Conservation (phyloP, 2,113 vertebrate species). For the Oncorhynchus gorbuscha region DNA sequence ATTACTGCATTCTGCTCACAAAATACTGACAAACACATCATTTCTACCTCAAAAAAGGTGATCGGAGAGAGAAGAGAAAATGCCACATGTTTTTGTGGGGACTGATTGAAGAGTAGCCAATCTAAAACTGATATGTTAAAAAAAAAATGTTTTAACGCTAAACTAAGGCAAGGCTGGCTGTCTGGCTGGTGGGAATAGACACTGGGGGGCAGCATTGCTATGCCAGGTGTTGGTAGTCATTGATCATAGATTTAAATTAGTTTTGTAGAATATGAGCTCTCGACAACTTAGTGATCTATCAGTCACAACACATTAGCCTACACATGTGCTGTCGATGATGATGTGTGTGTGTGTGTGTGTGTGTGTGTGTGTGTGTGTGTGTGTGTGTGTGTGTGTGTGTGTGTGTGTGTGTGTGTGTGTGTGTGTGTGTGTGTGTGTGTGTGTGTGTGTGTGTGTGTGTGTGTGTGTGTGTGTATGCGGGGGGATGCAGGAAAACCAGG, state of each 20-base stretch:
- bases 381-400: too few relatives aligned
- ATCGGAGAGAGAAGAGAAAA: constrained; percentile 10
- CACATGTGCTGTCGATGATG: constrained; percentile 46
- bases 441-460: too few relatives aligned
- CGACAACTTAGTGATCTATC: constrained; percentile 60
- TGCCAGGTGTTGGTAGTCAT: constrained; percentile 37
- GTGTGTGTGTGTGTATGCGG: too few relatives aligned
- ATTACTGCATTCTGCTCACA: background rate
- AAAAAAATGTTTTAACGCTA: background rate
- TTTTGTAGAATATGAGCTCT: constrained; percentile 4
- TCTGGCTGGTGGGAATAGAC: constrained; percentile 30
- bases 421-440: too few relatives aligned
- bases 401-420: too few relatives aligned
- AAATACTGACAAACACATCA: background rate
- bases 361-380: too few relatives aligned
- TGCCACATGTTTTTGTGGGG: background rate
- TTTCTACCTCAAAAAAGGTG: background rate
- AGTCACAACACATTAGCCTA: constrained; percentile 50
- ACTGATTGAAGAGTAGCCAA: background rate
- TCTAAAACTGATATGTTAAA: background rate
- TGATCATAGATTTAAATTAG: constrained; percentile 42
- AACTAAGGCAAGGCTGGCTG: constrained; percentile 6
- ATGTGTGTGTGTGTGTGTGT: too few relatives aligned
- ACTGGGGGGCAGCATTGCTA: constrained; percentile 75
- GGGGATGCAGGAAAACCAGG: constrained; percentile 26